Evolutionary conservation across 2,888 invertebrate species (phyloP).

Genomic region (Machimus atricapillus): DNA sequence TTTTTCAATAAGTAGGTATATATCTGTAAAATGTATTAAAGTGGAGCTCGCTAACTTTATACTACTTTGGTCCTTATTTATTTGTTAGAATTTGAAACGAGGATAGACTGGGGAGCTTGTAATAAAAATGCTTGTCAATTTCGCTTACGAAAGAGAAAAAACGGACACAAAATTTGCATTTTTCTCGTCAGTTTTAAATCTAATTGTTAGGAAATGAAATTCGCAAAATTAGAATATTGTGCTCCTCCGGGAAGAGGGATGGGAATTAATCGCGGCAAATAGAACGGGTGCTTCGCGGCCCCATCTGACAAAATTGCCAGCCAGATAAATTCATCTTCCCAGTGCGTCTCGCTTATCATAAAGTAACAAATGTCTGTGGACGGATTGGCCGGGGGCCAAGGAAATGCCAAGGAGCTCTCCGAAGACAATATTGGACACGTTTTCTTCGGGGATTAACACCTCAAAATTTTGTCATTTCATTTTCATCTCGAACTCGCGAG

Average conservation of each 20-base stretch:
- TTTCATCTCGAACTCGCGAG: neutral
- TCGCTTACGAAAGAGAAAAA: too few species aligned
- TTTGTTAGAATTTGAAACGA: too few species aligned
- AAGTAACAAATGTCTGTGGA: slow-evolving; percentile 38
- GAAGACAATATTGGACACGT: slow-evolving; percentile 18
- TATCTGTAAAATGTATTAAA: too few species aligned
- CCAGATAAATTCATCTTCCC: slow-evolving; percentile 27
- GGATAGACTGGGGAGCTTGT: too few species aligned
- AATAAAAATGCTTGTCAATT: too few species aligned
- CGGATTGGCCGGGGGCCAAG: slow-evolving; percentile 24
- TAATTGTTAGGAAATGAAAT: neutral
- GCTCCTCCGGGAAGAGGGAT: neutral
- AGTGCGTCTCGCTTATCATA: slow-evolving; percentile 40
- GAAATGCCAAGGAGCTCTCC: slow-evolving; percentile 20
- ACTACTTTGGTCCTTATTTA: too few species aligned
- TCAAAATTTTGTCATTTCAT: slow-evolving; percentile 32
- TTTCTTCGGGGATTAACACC: slow-evolving; percentile 27
- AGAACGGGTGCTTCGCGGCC: neutral
- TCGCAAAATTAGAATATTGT: neutral
- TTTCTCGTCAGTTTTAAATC: too few species aligned
- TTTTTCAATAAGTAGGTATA: too few species aligned
- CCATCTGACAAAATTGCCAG: neutral
- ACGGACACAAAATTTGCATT: too few species aligned
- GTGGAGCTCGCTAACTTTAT: too few species aligned
- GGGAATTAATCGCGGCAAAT: neutral